phyloP scores from a whole-genome alignment of 2,797 vertebrate genomes.

The Jordanella pulchra region DNA sequence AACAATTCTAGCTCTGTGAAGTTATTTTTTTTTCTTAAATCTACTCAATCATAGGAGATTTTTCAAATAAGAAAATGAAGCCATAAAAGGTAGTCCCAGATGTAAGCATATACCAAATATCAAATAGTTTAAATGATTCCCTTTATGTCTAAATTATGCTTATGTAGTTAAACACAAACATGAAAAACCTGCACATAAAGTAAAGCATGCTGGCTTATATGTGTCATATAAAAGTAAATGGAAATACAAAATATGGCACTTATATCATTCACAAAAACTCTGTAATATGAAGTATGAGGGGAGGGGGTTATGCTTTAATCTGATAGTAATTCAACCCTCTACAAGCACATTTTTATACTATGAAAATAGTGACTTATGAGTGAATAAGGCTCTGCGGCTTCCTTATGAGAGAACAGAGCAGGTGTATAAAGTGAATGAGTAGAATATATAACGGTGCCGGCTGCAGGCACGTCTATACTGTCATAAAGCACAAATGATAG shows the following conservation, averaged over 20 bases:
- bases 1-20: conserved; percentile 23
- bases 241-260: no score
- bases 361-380: background rate
- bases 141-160: background rate
- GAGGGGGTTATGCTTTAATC: background rate
- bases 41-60: conserved; percentile 7
- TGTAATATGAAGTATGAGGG: background rate
- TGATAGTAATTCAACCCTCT: background rate
- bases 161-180: background rate
- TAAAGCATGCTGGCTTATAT: background rate
- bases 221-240: background rate
- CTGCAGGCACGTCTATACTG: conserved; percentile 59
- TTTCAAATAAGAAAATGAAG: conserved; percentile 16
- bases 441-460: conserved; percentile 21
- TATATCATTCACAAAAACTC: background rate
- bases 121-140: background rate
- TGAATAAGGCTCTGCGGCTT: background rate
- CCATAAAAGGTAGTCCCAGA: conserved; percentile 3
- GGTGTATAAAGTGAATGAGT: background rate
- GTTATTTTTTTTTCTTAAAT: conserved; percentile 28
- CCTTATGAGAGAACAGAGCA: background rate
- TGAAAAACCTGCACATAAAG: background rate
- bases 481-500: conserved; percentile 56
- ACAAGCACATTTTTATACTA: background rate
- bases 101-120: conserved; percentile 6